Conservation (phyloP, 1,140 invertebrate species). For the Platyscapa corneri region DNA sequence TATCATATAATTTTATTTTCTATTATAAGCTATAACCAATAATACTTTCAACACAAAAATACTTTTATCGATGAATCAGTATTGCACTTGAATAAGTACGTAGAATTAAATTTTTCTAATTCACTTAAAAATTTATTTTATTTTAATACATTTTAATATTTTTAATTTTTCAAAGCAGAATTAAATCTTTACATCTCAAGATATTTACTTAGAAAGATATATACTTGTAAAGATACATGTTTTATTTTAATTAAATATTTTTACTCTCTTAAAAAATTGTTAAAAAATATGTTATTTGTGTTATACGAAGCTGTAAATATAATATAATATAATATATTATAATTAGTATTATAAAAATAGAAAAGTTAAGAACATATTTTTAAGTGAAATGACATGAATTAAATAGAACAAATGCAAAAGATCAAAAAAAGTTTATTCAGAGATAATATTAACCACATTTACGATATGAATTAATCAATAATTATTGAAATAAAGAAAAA, state of each 20-base stretch:
- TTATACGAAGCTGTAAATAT: too few relatives aligned
- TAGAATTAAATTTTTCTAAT: neutral
- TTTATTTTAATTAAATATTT: too few relatives aligned
- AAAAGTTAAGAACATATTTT: too few relatives aligned
- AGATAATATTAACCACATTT: neutral
- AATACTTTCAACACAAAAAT: neutral
- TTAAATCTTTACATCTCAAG: too few relatives aligned
- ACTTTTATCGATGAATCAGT: slow-evolving; percentile 17
- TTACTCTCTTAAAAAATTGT: too few relatives aligned
- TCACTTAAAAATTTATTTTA: neutral
- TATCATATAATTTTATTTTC: neutral
- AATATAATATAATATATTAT: too few relatives aligned
- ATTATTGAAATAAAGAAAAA: neutral
- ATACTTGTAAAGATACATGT: too few relatives aligned
- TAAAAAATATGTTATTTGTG: too few relatives aligned
- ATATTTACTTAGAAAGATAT: too few relatives aligned
- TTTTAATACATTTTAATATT: too few relatives aligned
- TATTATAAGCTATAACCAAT: neutral
- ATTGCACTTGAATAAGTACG: neutral
- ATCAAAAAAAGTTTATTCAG: slow-evolving; percentile 29
- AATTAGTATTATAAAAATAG: too few relatives aligned
- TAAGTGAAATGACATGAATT: neutral
- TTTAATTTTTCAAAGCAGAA: too few relatives aligned
- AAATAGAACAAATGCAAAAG: neutral
- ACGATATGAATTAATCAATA: neutral